These are phyloP conservation scores for Oryzias curvinotus DNA, from an alignment of 2,113 vertebrate genomes.

Conservation along the genomic window DNA sequence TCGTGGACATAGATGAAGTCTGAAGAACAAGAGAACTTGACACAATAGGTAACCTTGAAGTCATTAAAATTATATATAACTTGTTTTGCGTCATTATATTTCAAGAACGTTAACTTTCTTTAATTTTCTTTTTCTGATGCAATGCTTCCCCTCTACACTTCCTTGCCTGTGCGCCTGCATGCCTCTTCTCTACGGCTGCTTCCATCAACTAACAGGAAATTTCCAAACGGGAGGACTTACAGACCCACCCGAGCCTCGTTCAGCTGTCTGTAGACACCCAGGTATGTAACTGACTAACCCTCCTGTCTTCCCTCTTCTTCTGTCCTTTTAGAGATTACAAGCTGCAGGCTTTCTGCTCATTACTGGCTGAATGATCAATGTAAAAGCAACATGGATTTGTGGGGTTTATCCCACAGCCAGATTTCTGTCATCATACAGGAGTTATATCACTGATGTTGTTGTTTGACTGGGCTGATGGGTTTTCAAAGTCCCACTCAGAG, in stretches of 20 bases:
- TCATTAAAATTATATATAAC: too few relatives aligned
- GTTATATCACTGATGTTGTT: not conserved
- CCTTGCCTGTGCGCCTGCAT: slow-evolving; percentile 38
- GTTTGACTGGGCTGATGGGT: not conserved
- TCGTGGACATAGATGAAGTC: too few relatives aligned
- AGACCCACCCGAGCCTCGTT: slow-evolving; percentile 96
- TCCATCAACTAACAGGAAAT: slow-evolving; percentile 88
- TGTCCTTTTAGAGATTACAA: slow-evolving; percentile 12
- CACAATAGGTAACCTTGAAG: too few relatives aligned
- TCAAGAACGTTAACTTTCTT: slow-evolving; percentile 38
- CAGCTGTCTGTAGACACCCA: slow-evolving; percentile 96
- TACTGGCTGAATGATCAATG: slow-evolving; percentile 10
- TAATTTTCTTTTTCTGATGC: slow-evolving; percentile 46
- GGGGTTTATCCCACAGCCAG: not conserved
- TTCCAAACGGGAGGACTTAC: slow-evolving; percentile 92
- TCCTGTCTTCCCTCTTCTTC: slow-evolving; percentile 18
- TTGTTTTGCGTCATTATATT: not conserved
- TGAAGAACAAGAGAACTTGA: too few relatives aligned
- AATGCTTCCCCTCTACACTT: slow-evolving; percentile 49
- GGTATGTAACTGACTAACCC: slow-evolving; percentile 84
- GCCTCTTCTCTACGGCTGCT: slow-evolving; percentile 63
- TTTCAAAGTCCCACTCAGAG: too few relatives aligned
- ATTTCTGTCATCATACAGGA: not conserved
- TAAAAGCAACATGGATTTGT: not conserved
- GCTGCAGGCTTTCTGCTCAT: not conserved